Conservation (phyloP, 2,113 vertebrate species). For the Sceloporus undulatus region DNA sequence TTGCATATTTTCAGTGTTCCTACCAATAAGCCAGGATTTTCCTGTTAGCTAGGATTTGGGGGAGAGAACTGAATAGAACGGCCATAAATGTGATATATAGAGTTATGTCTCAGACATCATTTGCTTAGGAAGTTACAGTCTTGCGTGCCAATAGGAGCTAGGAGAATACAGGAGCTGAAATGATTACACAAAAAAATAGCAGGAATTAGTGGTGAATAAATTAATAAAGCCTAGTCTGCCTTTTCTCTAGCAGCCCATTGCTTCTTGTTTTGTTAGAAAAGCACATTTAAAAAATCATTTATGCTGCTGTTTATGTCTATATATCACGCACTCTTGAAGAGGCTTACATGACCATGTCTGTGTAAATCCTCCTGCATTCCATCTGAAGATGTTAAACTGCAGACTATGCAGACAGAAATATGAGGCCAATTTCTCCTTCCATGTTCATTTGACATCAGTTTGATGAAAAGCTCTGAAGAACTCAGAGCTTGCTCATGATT, state of each 20-base stretch:
- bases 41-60: neutral
- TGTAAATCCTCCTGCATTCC: neutral
- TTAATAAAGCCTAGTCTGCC: neutral
- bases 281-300: neutral
- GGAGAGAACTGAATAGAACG: neutral
- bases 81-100: neutral
- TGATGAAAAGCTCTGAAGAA: neutral
- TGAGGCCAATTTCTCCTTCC: neutral
- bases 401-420: neutral
- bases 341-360: neutral
- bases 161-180: neutral
- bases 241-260: neutral
- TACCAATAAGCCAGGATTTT: neutral
- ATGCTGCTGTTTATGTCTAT: neutral
- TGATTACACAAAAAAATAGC: neutral
- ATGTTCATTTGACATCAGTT: neutral
- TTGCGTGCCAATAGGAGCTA: neutral
- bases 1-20: neutral
- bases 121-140: neutral
- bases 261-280: neutral
- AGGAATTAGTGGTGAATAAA: neutral
- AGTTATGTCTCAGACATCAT: neutral
- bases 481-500: neutral
- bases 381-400: neutral
- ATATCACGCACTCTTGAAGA: neutral